These are phyloP conservation scores for Brachymystax lenok DNA, from an alignment of 2,797 vertebrate genomes.

Conservation along the genomic window DNA sequence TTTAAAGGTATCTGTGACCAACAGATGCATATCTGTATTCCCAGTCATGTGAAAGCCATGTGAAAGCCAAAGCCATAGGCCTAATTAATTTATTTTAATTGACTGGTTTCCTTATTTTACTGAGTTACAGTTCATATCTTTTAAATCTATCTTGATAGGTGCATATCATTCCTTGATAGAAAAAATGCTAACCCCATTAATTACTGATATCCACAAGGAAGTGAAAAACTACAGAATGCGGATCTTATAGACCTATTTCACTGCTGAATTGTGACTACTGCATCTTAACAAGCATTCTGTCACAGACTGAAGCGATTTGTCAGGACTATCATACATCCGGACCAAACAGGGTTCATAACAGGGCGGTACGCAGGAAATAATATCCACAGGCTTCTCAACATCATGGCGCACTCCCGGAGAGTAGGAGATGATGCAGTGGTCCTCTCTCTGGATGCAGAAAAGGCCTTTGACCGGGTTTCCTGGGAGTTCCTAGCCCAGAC, in stretches of 20 bases:
- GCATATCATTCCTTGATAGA: slow-evolving; percentile 1
- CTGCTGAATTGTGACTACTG: slow-evolving; percentile 8
- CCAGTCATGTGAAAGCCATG: too few relatives aligned
- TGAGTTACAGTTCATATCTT: too few relatives aligned
- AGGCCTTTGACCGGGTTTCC: background rate
- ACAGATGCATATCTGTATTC: too few relatives aligned
- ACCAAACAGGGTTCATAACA: background rate
- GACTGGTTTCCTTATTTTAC: too few relatives aligned
- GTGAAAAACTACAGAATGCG: background rate
- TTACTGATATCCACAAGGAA: slow-evolving; percentile 9
- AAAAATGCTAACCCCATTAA: background rate
- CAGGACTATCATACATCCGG: background rate
- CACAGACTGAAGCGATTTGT: background rate
- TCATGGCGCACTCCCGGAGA: background rate
- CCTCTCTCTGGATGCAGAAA: background rate
- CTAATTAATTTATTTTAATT: too few relatives aligned
- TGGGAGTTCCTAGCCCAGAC: background rate
- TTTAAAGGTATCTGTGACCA: too few relatives aligned
- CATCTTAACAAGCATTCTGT: background rate
- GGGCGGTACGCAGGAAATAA: background rate
- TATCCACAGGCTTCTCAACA: background rate
- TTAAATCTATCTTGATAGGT: background rate
- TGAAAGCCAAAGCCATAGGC: too few relatives aligned
- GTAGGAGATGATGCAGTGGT: background rate
- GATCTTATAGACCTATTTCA: slow-evolving; percentile 13